Base-by-base conservation (phyloP, 2,113 vertebrate genomes). In the Vombatus ursinus region DNA sequence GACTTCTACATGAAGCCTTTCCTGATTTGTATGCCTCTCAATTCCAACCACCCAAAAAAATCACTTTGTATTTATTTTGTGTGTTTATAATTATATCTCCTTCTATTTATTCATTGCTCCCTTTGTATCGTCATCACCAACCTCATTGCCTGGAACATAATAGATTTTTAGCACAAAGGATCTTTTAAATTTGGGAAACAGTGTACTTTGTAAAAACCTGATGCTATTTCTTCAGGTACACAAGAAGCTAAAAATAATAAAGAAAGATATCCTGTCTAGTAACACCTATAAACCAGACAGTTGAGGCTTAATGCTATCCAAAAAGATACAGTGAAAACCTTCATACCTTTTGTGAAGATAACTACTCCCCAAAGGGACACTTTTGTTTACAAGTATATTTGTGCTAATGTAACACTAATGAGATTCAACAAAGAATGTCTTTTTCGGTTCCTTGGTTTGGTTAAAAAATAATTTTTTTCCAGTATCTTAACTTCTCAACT, bases 171-270 rank as follows among this genome's bases (percentile, higher is more conserved):
- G 54, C 90, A 91, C 92, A 95, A 94, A 61, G 52, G 52, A 2
- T 49, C 52, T 96, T 92, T 77, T 94, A 51, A 91, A 90, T 94
- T 93, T 61, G 26, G 31, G 14, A 95, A 94, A 77, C 93, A 22
- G 19, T 96, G 94, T 93, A 92, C 44, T 96, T 96, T 93, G 19
- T 49, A 94, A 92, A 96, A 47, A 16, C 90, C 89, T 94, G 16
- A 89, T 91, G 53, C n/a, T 16, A 19, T 97, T 96, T 96, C 90
- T 57, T 96, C 93, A 93, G 47, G 50, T 47, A 94, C 50, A 61
- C 10, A 25, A 96, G 92, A 92, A 92, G 10, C 91, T 96, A 92
- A 92, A 97, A 96, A 61, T 57, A 91, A 93, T 92, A 23, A 94
- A 95, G 92, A 90, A 52, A 31, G 14, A 52, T 16, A 91, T 89